Evolutionary conservation across 2,113 vertebrate genomes (phyloP).

Genomic region (Corythoichthys intestinalis): DNA sequence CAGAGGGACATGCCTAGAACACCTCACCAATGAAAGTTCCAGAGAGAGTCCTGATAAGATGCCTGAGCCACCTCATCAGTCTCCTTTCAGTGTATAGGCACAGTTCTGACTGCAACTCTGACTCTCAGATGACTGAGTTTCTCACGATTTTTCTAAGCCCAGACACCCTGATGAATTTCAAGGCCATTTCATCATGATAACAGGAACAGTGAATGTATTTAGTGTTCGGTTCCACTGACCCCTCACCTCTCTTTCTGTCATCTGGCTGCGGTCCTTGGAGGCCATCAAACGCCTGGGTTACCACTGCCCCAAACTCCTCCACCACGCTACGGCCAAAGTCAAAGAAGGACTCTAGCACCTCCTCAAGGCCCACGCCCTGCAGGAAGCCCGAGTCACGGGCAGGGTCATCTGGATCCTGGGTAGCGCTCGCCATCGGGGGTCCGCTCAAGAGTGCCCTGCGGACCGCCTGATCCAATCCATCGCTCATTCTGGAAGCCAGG

Average conservation of each 20-base stretch:
- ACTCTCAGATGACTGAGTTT: too few relatives aligned
- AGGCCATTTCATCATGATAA: too few relatives aligned
- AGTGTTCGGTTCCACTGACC: too few relatives aligned
- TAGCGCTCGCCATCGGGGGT: constrained; percentile 15
- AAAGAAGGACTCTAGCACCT: constrained; percentile 78
- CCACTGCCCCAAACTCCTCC: constrained; percentile 76
- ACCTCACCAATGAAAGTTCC: too few relatives aligned
- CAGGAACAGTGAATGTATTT: too few relatives aligned
- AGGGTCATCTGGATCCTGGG: constrained; percentile 50
- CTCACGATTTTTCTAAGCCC: too few relatives aligned
- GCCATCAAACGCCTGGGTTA: constrained; percentile 71
- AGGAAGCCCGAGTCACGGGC: constrained; percentile 49
- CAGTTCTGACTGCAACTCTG: too few relatives aligned
- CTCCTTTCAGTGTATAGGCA: too few relatives aligned
- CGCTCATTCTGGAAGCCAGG: constrained; percentile 77
- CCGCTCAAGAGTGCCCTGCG: constrained; percentile 73
- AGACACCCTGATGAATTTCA: too few relatives aligned
- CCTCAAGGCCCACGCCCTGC: constrained; percentile 72
- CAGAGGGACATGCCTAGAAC: too few relatives aligned
- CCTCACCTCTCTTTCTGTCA: constrained; percentile 68
- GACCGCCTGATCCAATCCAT: constrained; percentile 77
- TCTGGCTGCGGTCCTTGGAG: constrained; percentile 50
- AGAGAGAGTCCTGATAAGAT: too few relatives aligned
- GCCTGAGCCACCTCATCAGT: too few relatives aligned
- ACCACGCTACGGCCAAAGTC: constrained; percentile 81